Base-by-base conservation (phyloP, 2,888 invertebrate genomes). In the Achlya flavicornis region DNA sequence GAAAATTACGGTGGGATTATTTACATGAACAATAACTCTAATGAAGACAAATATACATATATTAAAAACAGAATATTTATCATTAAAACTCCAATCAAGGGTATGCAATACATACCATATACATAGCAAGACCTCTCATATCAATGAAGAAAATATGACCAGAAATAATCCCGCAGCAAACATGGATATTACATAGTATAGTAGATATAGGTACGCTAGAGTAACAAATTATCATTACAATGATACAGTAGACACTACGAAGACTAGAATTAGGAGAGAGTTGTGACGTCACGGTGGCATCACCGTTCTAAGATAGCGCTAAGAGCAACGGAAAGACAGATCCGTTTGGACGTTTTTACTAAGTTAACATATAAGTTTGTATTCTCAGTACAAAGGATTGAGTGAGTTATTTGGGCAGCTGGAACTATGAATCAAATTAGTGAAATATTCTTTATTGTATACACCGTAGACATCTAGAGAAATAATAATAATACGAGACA, bases 221-320 rank as follows among this genome's bases (percentile, higher is more conserved):
- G 66, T 79, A 82, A 86, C 78, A 80, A 80, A 84, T 78, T 71
- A 79, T 76, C 72, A 75, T 74, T 77, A 81, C 64, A 75, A 74
- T 70, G 69, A 79, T 76, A 82, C 78, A 79, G 72, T 78, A 82
- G 72, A 83, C 77, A 83, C 90, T 90, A 90, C 90, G 72, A 81
- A 86, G 84, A 86, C 88, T 88, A 89, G 76, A 86, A 67, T 76
- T 68, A 79, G 74, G 71, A 75, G 72, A 46, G 46, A n/a, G 41
- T 46, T 76, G 71, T 75, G 26, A 63, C 65, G 65, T 64, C 57
- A 61, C 65, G 62, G 61, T 48, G 66, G 62, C 62, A 63, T 53
- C 65, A 67, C 63, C 57, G 65, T 61, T 64, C 61, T 57, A 60
- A 43, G 41, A 46, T 8, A 58, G 68, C 69, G 66, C 63, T 63